Base-by-base conservation (phyloP, 1,140 invertebrate species). In the Temnothorax nylanderi region DNA sequence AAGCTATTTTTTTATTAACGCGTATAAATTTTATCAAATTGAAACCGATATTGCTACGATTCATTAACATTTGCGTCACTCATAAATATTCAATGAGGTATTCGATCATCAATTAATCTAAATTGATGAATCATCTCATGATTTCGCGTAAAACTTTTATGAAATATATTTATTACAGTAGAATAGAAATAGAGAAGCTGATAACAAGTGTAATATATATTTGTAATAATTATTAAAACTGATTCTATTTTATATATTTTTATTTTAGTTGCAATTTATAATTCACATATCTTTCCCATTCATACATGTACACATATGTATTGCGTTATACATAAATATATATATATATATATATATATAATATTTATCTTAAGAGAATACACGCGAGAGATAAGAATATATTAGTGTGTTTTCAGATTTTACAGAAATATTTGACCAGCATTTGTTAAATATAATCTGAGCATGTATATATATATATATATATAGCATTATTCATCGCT, bases 81-180 rank as follows among this genome's bases (percentile, higher is more conserved):
- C 49, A 58, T 69, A 8, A 82, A 82, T 82, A 41, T 78, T 56
- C 26, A 51, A 47, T 87, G 37, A 54, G 13, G 26, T 34, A 47
- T 71, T 32, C 7, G 18, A 85, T 51, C 32, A 87, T 87, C 75
- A 71, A 87, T 85, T 41, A 44, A 54, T 69, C 51, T 65, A 58
- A 54, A 85, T 85, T 51, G 75, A 72, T 21, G 21, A 58, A 82
- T 74, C 8, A 51, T 32, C n/a, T 37, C 7, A 37, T 58, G 5
- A 18, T 65, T 51, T 80, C n/a, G 21, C 2, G 26, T 44, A n/a
- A 67, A 65, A 49, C 6, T 65, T 6, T 78, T 18, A 44, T 34
- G 3, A 65, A 67, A 67, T 67, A 13, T 67, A 67, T 51, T 78
- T 49, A 32, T 34, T 11, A 49, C 18, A 18, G 16, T 56, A 37